These are phyloP conservation scores for Cyanistes caeruleus DNA, from an alignment of 2,113 vertebrate species.

Conservation along the genomic window DNA sequence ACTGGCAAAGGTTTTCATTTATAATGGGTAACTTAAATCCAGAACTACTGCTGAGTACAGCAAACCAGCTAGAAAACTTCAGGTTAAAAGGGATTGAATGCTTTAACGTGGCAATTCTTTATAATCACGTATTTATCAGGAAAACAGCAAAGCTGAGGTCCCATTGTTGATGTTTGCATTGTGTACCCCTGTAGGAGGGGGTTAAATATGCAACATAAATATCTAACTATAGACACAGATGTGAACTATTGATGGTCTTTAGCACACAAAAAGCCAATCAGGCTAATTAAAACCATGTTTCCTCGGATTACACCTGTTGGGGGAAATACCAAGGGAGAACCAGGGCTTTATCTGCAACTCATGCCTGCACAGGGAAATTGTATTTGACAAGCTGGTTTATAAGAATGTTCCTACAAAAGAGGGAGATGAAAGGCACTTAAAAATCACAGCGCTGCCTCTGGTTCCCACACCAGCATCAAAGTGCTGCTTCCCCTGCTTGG, in stretches of 20 bases:
- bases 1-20: not conserved
- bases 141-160: not conserved
- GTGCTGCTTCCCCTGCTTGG: not conserved
- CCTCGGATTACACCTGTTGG: not conserved
- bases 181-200: rapidly evolving
- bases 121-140: not conserved
- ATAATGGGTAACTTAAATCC: not conserved
- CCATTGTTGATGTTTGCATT: not conserved
- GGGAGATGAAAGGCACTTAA: slow-evolving; percentile 50
- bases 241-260: not conserved
- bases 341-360: not conserved
- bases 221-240: not conserved
- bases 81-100: not conserved
- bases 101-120: not conserved
- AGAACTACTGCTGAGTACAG: not conserved
- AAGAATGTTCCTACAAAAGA: slow-evolving; percentile 7
- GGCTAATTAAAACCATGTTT: not conserved
- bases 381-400: not conserved
- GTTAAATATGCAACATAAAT: not conserved
- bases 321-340: not conserved
- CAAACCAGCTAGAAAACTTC: not conserved
- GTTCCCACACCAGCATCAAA: slow-evolving; percentile 60
- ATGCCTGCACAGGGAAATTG: not conserved
- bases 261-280: not conserved
- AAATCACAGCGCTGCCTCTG: slow-evolving; percentile 5